These are phyloP conservation scores for Hydrotaea diabolus DNA, from an alignment of 2,888 invertebrate species.

Conservation along the genomic window DNA sequence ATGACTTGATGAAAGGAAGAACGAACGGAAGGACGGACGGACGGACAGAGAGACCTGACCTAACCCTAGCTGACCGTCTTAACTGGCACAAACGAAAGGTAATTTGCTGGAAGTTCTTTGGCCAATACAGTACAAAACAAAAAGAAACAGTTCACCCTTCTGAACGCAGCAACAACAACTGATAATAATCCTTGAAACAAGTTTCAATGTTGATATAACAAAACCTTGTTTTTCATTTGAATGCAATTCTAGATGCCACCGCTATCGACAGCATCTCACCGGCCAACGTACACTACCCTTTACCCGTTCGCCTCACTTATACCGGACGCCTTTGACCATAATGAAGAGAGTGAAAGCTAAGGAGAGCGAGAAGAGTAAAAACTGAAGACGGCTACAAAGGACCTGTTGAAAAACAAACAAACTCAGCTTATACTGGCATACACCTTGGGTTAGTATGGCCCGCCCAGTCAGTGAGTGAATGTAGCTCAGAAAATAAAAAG, in stretches of 20 bases:
- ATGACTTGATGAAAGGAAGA: too few species aligned
- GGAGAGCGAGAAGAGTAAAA: neutral
- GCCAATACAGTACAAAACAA: conserved; percentile 14
- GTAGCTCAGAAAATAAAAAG: too few species aligned
- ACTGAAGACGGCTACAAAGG: neutral
- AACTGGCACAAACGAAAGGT: conserved; percentile 9
- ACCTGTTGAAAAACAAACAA: neutral
- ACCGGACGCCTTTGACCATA: neutral
- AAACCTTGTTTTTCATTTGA: neutral
- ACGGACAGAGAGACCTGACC: too few species aligned
- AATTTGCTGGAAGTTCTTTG: conserved; percentile 42
- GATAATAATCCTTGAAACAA: conserved; percentile 7
- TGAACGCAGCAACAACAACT: neutral
- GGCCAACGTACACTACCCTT: neutral
- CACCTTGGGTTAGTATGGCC: too few species aligned
- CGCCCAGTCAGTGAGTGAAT: too few species aligned
- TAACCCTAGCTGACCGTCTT: too few species aligned
- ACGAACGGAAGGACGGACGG: too few species aligned
- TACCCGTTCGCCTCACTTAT: neutral
- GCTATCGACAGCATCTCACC: neutral
- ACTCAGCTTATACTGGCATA: too few species aligned
- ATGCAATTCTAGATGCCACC: neutral
- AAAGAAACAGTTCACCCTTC: neutral
- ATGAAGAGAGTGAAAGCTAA: neutral
- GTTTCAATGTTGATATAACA: neutral